These are phyloP conservation scores for Ochropleura leucogaster DNA, from an alignment of 2,888 invertebrate genomes.

Conservation along the genomic window DNA sequence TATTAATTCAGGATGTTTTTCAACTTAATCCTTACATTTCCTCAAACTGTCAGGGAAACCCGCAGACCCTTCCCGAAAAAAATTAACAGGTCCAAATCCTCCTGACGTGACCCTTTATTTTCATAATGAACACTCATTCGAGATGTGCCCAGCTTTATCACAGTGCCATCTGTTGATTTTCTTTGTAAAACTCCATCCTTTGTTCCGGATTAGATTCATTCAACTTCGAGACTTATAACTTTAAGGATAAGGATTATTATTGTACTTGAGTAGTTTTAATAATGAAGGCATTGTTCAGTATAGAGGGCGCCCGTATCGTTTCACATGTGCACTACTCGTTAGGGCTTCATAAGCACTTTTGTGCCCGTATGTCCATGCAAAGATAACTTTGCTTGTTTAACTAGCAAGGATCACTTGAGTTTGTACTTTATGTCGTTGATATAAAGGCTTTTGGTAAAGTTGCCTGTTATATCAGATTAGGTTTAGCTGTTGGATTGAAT, in stretches of 20 bases:
- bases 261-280: conserved; percentile 71
- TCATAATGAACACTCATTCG: conserved; percentile 79
- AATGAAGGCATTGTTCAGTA: conserved; percentile 78
- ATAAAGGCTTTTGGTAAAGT: conserved; percentile 46
- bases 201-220: conserved; percentile 68
- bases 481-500: conserved; percentile 60
- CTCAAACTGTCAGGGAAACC: conserved; percentile 44
- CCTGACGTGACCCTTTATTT: conserved; percentile 77
- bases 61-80: conserved; percentile 65
- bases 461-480: conserved; percentile 45
- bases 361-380: conserved; percentile 72
- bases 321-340: conserved; percentile 78
- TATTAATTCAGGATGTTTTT: conserved; percentile 50
- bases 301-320: conserved; percentile 81
- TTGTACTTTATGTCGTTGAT: conserved; percentile 55
- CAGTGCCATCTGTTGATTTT: conserved; percentile 86
- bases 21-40: conserved; percentile 51
- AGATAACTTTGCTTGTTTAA: conserved; percentile 62
- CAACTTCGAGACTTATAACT: conserved; percentile 73
- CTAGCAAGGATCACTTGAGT: conserved; percentile 48
- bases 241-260: conserved; percentile 73
- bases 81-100: conserved; percentile 66
- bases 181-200: conserved; percentile 79
- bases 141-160: conserved; percentile 77
- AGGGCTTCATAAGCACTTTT: conserved; percentile 77